These are phyloP conservation scores for Scatophagus argus DNA, from an alignment of 2,113 vertebrate genomes.

Conservation along the genomic window DNA sequence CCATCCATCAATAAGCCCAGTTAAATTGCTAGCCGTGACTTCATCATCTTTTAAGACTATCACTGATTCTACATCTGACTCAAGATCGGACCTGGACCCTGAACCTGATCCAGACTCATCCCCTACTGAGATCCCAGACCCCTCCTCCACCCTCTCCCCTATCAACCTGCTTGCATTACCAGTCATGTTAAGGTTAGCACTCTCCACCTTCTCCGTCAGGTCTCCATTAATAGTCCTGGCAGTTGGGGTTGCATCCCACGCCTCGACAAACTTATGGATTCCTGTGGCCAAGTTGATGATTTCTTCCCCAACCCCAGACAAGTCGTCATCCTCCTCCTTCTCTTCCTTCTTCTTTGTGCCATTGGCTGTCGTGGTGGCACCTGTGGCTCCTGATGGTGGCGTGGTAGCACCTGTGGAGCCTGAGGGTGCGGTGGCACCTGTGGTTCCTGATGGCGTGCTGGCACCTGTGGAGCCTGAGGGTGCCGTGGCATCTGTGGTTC, in stretches of 20 bases:
- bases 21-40: slow-evolving; percentile 16
- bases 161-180: slow-evolving; percentile 66
- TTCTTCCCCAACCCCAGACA: slow-evolving; percentile 80
- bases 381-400: not conserved
- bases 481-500: not conserved
- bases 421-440: not conserved
- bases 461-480: not conserved
- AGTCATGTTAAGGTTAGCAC: slow-evolving; percentile 40
- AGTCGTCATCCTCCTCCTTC: slow-evolving; percentile 54
- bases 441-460: not conserved
- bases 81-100: no score
- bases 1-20: not conserved
- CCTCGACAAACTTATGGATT: slow-evolving; percentile 76
- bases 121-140: slow-evolving; percentile 28
- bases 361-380: not conserved
- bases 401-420: not conserved
- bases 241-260: slow-evolving; percentile 67
- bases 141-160: slow-evolving; percentile 50
- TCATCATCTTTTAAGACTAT: not conserved
- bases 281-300: slow-evolving; percentile 78
- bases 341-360: slow-evolving; percentile 8
- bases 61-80: slow-evolving; percentile 10
- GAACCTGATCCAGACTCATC: slow-evolving; percentile 19
- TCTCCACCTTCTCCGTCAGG: slow-evolving; percentile 50
- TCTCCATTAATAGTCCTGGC: slow-evolving; percentile 39